phyloP scores from a whole-genome alignment of 2,888 invertebrate genomes.

The Euphydryas editha region DNA sequence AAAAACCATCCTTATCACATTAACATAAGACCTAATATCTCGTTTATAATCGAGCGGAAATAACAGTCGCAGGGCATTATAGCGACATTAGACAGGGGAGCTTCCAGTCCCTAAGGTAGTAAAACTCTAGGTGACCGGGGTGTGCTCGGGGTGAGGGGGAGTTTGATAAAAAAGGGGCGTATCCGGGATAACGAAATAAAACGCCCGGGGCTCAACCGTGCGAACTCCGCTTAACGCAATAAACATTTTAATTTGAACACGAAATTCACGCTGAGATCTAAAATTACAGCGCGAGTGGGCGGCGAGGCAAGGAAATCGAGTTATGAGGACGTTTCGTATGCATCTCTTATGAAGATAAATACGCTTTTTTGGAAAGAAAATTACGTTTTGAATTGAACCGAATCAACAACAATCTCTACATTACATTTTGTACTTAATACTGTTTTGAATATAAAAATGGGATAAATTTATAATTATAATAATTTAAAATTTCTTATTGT shows the following conservation, averaged over 20 bases:
- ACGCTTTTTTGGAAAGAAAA: not conserved
- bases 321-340: conserved; percentile 68
- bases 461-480: too few species aligned
- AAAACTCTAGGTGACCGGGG: conserved; percentile 59
- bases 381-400: not conserved
- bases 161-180: conserved; percentile 60
- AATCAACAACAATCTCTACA: not conserved
- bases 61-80: conserved; percentile 75
- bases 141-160: conserved; percentile 44
- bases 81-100: conserved; percentile 73
- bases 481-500: too few species aligned
- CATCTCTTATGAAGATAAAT: conserved; percentile 7
- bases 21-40: conserved; percentile 53
- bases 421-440: too few species aligned
- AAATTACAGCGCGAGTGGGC: conserved; percentile 74
- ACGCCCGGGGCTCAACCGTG: conserved; percentile 74
- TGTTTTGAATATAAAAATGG: too few species aligned
- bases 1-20: conserved; percentile 57
- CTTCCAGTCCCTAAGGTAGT: conserved; percentile 39
- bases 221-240: conserved; percentile 81
- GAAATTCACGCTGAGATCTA: conserved; percentile 81
- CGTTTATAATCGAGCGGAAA: conserved; percentile 34
- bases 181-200: conserved; percentile 78
- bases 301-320: conserved; percentile 70
- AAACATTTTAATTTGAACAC: conserved; percentile 83